Base-by-base conservation (phyloP, 2,113 vertebrate genomes). In the Petrocephalus zakoni region DNA sequence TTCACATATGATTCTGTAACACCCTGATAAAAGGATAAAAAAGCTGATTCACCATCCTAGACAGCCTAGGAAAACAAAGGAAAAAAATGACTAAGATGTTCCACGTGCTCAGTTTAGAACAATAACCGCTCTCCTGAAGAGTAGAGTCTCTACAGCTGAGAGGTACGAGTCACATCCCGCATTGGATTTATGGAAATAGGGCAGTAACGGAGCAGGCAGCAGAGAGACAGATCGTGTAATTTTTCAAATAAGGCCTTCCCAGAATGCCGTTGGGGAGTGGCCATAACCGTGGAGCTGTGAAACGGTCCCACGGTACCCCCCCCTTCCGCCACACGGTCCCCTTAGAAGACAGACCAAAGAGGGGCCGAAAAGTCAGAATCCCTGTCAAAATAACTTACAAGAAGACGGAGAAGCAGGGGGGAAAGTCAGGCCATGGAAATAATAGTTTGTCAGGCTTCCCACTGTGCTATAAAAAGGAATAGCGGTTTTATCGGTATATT, bases 141-240 rank as follows among this genome's bases (percentile, higher is more conserved):
- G 29, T 34, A 34, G 64, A 72, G n/a, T 72, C 34, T 75, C 68
- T 17, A 15, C 68, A 34, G 68, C 84, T 34, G 52, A 52, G 52
- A 37, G 25, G 52, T 52, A 19, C 3, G 17, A 86, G 51, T 15
- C 84, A 37, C 34, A 37, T 75, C 29, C 34, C 29, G 29, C 25
- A 51, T 51, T 49, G 42, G 82, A 25, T 84, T 84, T 84, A 84
- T 84, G 82, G 82, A 86, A 86, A 86, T 34, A 52, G 49, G 52
- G 84, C n/a, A 21, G 81, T 15, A 7, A 84, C 46, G 22, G 81
- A 25, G 46, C 81, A 49, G 81, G 47, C 37, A n/a, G 81, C 15
- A 56, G 85, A 86, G 52, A 55, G 85, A 86, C 85, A 86, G 52
- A 56, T 29, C 29, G 15, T 56, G 51, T 86, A 86, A 86, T 86